phyloP scores from a whole-genome alignment of 2,113 vertebrate species.

The Ascaphus truei region DNA sequence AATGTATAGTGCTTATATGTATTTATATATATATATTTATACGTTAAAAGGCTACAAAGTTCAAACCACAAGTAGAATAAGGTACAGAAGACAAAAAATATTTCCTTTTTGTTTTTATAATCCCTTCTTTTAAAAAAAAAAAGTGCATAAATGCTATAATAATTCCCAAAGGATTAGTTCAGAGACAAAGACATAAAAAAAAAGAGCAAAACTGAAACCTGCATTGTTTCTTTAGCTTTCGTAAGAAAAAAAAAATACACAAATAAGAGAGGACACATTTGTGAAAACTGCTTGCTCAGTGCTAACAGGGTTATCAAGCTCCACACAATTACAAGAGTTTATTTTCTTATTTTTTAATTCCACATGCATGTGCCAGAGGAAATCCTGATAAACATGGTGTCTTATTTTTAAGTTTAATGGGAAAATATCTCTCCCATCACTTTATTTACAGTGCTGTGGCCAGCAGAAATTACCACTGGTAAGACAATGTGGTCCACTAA shows the following conservation, averaged over 20 bases:
- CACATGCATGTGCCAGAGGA: conserved; percentile 62
- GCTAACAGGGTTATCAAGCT: conserved; percentile 56
- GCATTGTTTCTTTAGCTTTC: conserved; percentile 40
- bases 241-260: conserved; percentile 40
- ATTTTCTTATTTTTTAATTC: conserved; percentile 48
- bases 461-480: conserved; percentile 49
- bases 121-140: conserved; percentile 52
- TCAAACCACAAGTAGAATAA: conserved; percentile 52
- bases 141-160: conserved; percentile 54
- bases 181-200: conserved; percentile 64
- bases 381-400: conserved; percentile 55
- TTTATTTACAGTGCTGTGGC: conserved; percentile 65
- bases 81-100: conserved; percentile 44
- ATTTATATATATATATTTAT: conserved; percentile 48
- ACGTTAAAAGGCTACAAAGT: conserved; percentile 55
- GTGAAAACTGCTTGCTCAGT: conserved; percentile 60
- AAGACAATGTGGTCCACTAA: conserved; percentile 56
- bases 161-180: conserved; percentile 46
- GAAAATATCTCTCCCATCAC: conserved; percentile 47
- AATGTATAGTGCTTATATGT: conserved; percentile 56
- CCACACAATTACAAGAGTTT: conserved; percentile 45
- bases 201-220: conserved; percentile 54
- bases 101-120: conserved; percentile 40
- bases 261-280: conserved; percentile 32
- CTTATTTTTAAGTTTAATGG: conserved; percentile 39